phyloP scores from a whole-genome alignment of 1,140 invertebrate species.

The Drosophila lacteicornis region DNA sequence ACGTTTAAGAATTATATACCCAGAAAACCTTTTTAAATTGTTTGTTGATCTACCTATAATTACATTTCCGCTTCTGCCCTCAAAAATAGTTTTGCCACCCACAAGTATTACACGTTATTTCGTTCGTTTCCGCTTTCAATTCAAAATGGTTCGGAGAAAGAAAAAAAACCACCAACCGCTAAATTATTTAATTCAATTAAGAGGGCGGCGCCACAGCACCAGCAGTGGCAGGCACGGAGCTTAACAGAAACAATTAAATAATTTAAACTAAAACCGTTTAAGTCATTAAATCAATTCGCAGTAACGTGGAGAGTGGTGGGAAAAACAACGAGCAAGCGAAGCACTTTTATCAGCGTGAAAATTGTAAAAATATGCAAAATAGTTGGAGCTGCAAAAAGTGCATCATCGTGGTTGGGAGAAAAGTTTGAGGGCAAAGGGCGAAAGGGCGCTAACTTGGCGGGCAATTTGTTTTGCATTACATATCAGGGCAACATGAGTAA shows the following conservation, averaged over 20 bases:
- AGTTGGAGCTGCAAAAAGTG: constrained; percentile 30
- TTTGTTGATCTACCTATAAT: constrained; percentile 10
- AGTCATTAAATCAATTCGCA: constrained; percentile 72
- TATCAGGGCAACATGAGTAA: constrained; percentile 15
- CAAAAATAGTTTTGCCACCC: background rate
- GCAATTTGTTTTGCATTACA: constrained; percentile 42
- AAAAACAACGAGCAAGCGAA: constrained; percentile 25
- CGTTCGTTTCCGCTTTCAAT: constrained; percentile 25
- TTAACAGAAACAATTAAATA: constrained; percentile 67
- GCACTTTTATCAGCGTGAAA: constrained; percentile 52
- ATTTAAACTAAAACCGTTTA: constrained; percentile 65
- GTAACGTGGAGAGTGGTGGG: background rate
- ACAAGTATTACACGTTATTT: background rate
- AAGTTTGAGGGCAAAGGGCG: background rate
- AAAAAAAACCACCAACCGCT: constrained; percentile 38
- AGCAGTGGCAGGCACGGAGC: constrained; percentile 13
- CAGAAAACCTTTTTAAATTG: background rate
- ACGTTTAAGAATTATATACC: background rate
- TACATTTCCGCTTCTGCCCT: background rate
- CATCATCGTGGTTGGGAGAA: constrained; percentile 4
- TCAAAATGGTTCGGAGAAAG: background rate
- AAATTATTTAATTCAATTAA: constrained; percentile 78
- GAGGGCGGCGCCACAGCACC: background rate
- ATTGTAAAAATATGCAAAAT: constrained; percentile 68
- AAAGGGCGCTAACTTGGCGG: constrained; percentile 1